Conservation (phyloP, 2,113 vertebrate species). For the Brienomyrus longianalis region DNA sequence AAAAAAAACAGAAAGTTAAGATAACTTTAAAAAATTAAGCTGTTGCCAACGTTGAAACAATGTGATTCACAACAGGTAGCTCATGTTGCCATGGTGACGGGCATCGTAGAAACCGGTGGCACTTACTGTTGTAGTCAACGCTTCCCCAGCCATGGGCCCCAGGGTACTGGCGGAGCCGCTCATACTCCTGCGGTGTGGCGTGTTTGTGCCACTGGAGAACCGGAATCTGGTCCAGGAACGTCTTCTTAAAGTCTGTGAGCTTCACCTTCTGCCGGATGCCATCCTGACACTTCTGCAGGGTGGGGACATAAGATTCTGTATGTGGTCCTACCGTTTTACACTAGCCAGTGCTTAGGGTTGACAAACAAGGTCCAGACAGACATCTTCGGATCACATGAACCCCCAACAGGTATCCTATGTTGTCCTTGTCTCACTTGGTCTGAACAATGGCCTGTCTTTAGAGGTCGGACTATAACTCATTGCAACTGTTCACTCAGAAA, state of each 20-base stretch:
- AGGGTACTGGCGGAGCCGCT: slow-evolving; percentile 48
- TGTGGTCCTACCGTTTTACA: background rate
- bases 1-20: background rate
- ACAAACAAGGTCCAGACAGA: background rate
- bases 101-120: background rate
- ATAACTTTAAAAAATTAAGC: background rate
- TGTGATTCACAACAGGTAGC: background rate
- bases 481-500: background rate
- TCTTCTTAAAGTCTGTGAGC: slow-evolving; percentile 17
- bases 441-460: background rate
- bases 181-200: slow-evolving; percentile 39
- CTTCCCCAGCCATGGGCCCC: slow-evolving; percentile 62
- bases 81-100: background rate
- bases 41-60: background rate
- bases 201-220: slow-evolving; percentile 64
- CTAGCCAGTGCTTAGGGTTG: background rate
- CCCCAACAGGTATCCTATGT: background rate
- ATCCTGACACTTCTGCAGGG: slow-evolving; percentile 50
- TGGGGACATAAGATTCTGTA: background rate
- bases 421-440: background rate
- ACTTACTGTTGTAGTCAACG: slow-evolving; percentile 48
- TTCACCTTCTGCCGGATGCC: slow-evolving; percentile 38
- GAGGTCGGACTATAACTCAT: background rate
- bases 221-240: slow-evolving; percentile 45
- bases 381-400: background rate